A percentile compares a stretch with the other conserved stretches of the same genome.
phyloP scores from a whole-genome alignment of 2,113 vertebrate species.

The Clarias gariepinus region DNA sequence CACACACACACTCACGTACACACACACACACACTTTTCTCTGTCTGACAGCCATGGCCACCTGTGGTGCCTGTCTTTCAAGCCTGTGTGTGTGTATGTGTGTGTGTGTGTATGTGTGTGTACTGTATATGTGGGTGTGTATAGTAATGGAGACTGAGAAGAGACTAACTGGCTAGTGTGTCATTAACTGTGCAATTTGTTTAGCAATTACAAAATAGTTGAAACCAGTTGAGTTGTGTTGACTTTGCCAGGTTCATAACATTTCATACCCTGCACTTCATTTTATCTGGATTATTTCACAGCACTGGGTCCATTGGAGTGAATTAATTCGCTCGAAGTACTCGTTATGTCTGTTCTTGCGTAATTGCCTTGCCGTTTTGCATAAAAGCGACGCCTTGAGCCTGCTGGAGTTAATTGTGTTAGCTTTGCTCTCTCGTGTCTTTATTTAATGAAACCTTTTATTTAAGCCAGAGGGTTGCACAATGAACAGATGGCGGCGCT shows the following conservation, averaged over 20 bases:
- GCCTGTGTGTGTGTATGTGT: conserved; percentile 2
- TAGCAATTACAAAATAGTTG: neutral
- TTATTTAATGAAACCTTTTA: conserved; percentile 25
- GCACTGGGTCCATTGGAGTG: neutral
- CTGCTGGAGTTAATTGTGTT: conserved; percentile 17
- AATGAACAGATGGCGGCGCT: neutral
- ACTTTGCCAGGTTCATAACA: neutral
- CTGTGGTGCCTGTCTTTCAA: conserved; percentile 31
- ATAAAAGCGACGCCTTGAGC: neutral
- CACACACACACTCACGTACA: conserved; percentile 1
- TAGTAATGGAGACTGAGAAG: neutral
- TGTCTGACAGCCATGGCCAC: conserved; percentile 41
- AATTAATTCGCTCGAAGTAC: neutral
- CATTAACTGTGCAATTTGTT: neutral
- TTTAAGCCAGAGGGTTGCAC: neutral
- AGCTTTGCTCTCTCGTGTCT: neutral
- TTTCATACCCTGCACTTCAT: neutral
- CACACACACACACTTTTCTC: neutral
- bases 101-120: conserved; percentile 15
- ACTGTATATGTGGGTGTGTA: neutral
- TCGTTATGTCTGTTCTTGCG: neutral
- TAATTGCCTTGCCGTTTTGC: conserved; percentile 21
- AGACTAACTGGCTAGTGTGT: neutral
- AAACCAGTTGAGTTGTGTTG: neutral
- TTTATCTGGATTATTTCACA: neutral